Percentiles rank a stretch among this genome's conserved stretches.
These are phyloP conservation scores for Archegozetes longisetosus DNA, from an alignment of 1,140 invertebrate species.

Conservation along the genomic window DNA sequence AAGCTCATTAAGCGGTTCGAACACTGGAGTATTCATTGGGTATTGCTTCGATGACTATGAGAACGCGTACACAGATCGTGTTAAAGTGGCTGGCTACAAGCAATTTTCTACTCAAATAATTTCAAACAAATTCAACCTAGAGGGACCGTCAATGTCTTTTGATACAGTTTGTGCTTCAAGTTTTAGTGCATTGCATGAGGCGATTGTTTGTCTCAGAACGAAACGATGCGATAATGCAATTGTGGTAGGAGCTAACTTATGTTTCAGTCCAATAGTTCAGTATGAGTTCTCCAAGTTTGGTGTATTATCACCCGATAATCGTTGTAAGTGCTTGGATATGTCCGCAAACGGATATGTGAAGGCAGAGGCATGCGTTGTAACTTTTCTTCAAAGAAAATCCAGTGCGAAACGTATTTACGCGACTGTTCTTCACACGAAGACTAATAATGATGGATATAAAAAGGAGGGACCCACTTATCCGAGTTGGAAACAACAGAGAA, in stretches of 20 bases:
- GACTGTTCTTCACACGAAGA: too few relatives aligned
- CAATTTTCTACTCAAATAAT: slow-evolving; percentile 92
- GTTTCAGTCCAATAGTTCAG: too few relatives aligned
- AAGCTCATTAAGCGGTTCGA: slow-evolving; percentile 39
- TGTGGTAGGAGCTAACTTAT: slow-evolving; percentile 67
- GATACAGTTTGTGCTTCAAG: slow-evolving; percentile 65
- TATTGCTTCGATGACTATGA: slow-evolving; percentile 37
- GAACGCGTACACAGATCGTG: background rate
- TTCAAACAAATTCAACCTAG: slow-evolving; percentile 89
- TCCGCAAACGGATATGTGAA: too few relatives aligned
- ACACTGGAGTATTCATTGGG: slow-evolving; percentile 79
- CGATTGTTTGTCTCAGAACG: background rate
- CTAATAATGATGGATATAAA: too few relatives aligned
- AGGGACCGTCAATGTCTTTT: too few relatives aligned
- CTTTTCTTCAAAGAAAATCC: too few relatives aligned
- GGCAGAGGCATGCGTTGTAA: too few relatives aligned
- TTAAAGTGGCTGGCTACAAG: slow-evolving; percentile 55
- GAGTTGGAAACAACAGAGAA: slow-evolving; percentile 22
- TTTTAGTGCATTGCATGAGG: slow-evolving; percentile 7
- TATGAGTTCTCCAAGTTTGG: too few relatives aligned
- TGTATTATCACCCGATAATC: slow-evolving; percentile 60
- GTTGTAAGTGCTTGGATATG: too few relatives aligned
- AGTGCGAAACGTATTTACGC: too few relatives aligned
- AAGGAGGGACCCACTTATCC: slow-evolving; percentile 31
- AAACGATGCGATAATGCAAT: slow-evolving; percentile 44